These are phyloP conservation scores for Nyctalus aviator DNA, from an alignment of 2,797 vertebrate genomes.

Conservation along the genomic window DNA sequence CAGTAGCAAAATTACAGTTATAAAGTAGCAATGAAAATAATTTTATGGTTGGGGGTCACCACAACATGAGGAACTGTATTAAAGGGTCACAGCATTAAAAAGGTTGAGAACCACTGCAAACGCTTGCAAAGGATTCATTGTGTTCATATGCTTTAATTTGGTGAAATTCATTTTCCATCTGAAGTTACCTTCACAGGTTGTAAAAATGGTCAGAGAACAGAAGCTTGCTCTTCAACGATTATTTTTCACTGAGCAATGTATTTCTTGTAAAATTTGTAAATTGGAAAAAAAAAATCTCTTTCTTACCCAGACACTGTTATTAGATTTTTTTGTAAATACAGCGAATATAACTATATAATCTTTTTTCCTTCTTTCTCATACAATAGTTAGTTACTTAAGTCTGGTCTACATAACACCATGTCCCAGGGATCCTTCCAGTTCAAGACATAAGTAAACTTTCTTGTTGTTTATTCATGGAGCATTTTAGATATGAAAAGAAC, in stretches of 20 bases:
- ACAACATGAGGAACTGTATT: too few species aligned
- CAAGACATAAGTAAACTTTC: not conserved
- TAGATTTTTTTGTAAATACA: not conserved
- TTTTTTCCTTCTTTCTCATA: not conserved
- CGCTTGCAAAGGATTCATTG: not conserved
- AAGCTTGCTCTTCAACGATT: not conserved
- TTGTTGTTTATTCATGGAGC: not conserved
- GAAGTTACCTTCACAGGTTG: not conserved
- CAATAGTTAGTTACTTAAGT: not conserved
- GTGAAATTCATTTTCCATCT: not conserved
- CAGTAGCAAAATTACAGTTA: too few species aligned
- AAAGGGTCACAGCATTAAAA: too few species aligned
- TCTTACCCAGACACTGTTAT: not conserved
- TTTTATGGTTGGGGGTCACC: too few species aligned
- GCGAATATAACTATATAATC: not conserved
- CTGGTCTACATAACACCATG: not conserved
- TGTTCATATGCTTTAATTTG: not conserved
- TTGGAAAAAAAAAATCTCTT: not conserved
- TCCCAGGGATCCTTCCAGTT: not conserved
- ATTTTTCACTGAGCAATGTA: not conserved
- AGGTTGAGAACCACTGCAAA: too few species aligned
- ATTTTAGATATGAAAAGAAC: not conserved
- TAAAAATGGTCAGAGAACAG: not conserved
- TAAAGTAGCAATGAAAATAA: too few species aligned
- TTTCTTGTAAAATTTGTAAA: not conserved